Evolutionary conservation across 2,888 invertebrate species (phyloP), one percentile per base, ranked within the genome.

Genomic region (Phlogophora meticulosa): DNA sequence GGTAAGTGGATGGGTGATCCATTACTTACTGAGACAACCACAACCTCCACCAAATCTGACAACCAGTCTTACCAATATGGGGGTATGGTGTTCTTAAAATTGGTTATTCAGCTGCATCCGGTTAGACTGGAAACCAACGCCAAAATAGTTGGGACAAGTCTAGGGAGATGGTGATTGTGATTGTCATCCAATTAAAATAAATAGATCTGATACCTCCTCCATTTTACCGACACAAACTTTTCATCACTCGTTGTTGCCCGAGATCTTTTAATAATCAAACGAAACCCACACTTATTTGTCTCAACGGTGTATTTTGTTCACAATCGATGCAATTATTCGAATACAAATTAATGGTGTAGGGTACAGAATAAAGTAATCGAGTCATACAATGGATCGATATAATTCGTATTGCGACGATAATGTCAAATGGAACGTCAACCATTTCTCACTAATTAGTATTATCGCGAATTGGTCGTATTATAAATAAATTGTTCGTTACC

Each of bases 271-370:
- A 88, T 87, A 85, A 86, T 74, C 82, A 65, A 58, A 73, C 67
- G 36, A 61, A 77, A 78, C 82, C 69, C 71, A 62, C 70, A 68
- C 74, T 73, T 74, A 80, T 78, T 84, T 82, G 83, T 78, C 75
- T 64, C 76, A 78, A 76, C 77, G 68, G 59, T 79, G 76, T 77
- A 84, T 85, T 87, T 87, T 78, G 70, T 74, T 69, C 78, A 81
- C 85, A 87, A 87, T 87, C 80, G 84, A 79, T 80, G 79, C 82
- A 76, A 87, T 87, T 85, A 86, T 77, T 80, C 79, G 84, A 87
- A 85, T 86, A 86, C 85, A 86, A 87, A 89, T 89, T 83, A 85
- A 79, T 81, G 70, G 69, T 67, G 32, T n/a, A n/a, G n/a, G n/a
- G n/a, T 42, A 75, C 74, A 74, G 69, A 73, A 84, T 85, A 72